phyloP scores from a whole-genome alignment of 2,888 invertebrate species.

The Habroteleia sp. region DNA sequence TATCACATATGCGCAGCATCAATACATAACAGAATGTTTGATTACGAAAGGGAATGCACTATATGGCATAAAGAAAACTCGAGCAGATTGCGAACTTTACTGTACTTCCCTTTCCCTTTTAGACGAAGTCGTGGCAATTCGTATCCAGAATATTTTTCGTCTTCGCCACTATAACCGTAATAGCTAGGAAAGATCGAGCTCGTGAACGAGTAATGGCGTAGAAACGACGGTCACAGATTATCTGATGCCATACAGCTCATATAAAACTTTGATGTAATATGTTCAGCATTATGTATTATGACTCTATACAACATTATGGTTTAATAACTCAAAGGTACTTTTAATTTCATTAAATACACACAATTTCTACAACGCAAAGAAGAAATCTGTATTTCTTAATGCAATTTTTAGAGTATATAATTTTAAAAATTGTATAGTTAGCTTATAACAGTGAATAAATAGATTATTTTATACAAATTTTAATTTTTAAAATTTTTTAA shows the following conservation, averaged over 20 bases:
- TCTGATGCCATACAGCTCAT: slow-evolving; percentile 60
- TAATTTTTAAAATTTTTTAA: too few relatives aligned
- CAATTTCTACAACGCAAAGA: slow-evolving; percentile 1
- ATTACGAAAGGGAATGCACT: slow-evolving; percentile 53
- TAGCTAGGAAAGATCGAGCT: slow-evolving; percentile 71
- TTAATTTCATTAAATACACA: slow-evolving; percentile 9
- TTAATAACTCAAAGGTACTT: slow-evolving; percentile 8
- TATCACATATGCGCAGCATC: slow-evolving; percentile 35
- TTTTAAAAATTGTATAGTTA: too few relatives aligned
- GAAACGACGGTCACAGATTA: slow-evolving; percentile 66
- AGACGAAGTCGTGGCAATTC: slow-evolving; percentile 19
- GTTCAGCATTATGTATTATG: slow-evolving; percentile 34
- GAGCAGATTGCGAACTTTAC: slow-evolving; percentile 64
- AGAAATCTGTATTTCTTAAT: too few relatives aligned
- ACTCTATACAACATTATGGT: slow-evolving; percentile 14
- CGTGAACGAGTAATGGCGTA: slow-evolving; percentile 72
- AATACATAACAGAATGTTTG: slow-evolving; percentile 55
- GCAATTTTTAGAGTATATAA: too few relatives aligned
- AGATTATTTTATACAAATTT: too few relatives aligned
- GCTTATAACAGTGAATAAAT: too few relatives aligned
- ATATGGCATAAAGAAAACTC: slow-evolving; percentile 61
- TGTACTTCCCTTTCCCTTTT: slow-evolving; percentile 63
- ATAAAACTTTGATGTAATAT: slow-evolving; percentile 51
- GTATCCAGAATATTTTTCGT: slow-evolving; percentile 59
- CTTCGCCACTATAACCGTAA: slow-evolving; percentile 68